Percentiles rank a stretch among this genome's conserved stretches.
Evolutionary conservation across 1,140 invertebrate species (phyloP).

Genomic region (Dryas iulia): DNA sequence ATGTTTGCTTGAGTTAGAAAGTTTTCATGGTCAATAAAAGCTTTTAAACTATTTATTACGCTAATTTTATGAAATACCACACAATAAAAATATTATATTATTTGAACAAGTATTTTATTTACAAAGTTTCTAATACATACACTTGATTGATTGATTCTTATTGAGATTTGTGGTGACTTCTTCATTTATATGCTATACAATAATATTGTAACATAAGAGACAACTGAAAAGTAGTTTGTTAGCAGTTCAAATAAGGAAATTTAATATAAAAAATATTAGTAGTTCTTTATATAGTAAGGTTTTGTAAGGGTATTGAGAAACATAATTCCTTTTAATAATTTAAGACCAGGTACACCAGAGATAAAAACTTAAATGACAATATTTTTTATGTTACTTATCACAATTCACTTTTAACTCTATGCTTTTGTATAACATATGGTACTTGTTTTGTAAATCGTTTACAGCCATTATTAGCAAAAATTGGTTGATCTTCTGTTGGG

Average conservation of each 20-base stretch:
- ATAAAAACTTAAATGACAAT: neutral
- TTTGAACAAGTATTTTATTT: neutral
- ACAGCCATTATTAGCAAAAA: constrained; percentile 77
- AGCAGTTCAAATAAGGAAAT: too few relatives aligned
- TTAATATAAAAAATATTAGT: too few relatives aligned
- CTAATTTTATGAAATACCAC: neutral
- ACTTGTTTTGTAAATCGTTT: constrained; percentile 74
- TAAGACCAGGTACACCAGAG: constrained; percentile 6
- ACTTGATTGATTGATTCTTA: too few relatives aligned
- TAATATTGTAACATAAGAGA: too few relatives aligned
- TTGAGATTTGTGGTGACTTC: neutral
- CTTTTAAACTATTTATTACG: neutral
- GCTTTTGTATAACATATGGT: constrained; percentile 69
- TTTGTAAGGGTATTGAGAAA: neutral
- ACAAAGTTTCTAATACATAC: too few relatives aligned
- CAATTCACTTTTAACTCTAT: constrained; percentile 48
- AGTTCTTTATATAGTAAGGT: too few relatives aligned
- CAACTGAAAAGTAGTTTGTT: too few relatives aligned
- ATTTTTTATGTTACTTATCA: neutral
- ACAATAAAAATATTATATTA: neutral
- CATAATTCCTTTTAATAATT: neutral
- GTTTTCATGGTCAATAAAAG: neutral
- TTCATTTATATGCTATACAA: too few relatives aligned
- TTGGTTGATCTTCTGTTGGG: constrained; percentile 64
- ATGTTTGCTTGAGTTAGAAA: constrained; percentile 84